Evolutionary conservation across 2,113 vertebrate species (phyloP).

Genomic region (Archocentrus centrarchus): DNA sequence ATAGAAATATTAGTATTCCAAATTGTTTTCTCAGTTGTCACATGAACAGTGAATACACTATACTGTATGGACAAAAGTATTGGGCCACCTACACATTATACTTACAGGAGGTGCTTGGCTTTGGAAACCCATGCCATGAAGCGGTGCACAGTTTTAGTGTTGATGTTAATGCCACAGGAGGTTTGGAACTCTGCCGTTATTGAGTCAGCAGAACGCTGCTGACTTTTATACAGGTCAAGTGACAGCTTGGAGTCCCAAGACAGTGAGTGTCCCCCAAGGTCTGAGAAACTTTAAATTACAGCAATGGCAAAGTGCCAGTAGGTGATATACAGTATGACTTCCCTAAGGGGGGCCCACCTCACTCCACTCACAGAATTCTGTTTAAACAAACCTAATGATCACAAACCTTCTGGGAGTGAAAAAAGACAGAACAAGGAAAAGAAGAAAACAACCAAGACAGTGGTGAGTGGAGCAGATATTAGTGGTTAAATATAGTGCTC

Average conservation of each 20-base stretch:
- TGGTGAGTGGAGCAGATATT: background rate
- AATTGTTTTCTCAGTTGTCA: background rate
- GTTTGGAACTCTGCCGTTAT: background rate
- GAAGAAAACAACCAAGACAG: background rate
- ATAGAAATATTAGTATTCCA: too few species aligned
- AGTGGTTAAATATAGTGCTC: background rate
- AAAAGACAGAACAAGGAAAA: background rate
- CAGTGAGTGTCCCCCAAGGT: background rate
- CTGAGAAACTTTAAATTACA: background rate
- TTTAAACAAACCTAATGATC: background rate
- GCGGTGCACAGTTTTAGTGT: background rate
- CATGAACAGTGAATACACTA: background rate
- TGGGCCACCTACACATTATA: background rate
- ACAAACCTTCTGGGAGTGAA: background rate
- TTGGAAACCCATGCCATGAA: background rate
- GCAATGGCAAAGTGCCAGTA: background rate
- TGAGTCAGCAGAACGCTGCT: background rate
- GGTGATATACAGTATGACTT: background rate
- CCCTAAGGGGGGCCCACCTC: background rate
- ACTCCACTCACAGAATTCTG: background rate
- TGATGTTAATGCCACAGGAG: background rate
- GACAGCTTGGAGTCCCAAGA: background rate
- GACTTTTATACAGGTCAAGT: background rate
- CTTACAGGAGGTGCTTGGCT: background rate
- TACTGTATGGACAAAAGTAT: background rate